These are phyloP conservation scores for Drosophila melanosoma DNA, from an alignment of 2,888 invertebrate species.

Conservation along the genomic window DNA sequence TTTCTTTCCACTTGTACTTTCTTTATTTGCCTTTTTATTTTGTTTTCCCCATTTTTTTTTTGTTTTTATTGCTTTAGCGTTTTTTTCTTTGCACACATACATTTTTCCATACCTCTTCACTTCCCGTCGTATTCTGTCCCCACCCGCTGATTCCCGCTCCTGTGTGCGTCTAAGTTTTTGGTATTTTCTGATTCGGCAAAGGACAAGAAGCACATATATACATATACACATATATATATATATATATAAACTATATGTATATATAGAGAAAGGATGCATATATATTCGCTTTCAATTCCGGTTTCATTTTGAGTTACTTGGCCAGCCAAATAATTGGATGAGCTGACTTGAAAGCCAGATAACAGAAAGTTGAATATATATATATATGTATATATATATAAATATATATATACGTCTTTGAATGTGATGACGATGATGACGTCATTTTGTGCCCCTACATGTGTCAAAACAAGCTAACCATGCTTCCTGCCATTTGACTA, in stretches of 20 bases:
- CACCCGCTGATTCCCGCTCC: conserved; percentile 3
- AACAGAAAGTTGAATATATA: conserved; percentile 20
- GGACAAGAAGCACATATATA: conserved; percentile 11
- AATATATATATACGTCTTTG: not conserved
- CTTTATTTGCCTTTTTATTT: conserved; percentile 11
- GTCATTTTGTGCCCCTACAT: conserved; percentile 37
- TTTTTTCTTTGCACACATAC: conserved; percentile 31
- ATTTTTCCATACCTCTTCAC: conserved; percentile 49
- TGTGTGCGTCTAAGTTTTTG: conserved; percentile 51
- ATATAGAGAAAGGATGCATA: not conserved
- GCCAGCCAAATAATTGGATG: conserved; percentile 71
- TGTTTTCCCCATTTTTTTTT: not conserved
- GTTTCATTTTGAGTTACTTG: conserved; percentile 58
- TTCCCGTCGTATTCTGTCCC: conserved; percentile 14
- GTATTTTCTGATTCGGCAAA: conserved; percentile 59
- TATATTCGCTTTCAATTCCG: conserved; percentile 56
- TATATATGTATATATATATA: not conserved
- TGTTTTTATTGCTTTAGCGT: conserved; percentile 47
- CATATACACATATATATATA: not conserved
- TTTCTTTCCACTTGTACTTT: conserved; percentile 56
- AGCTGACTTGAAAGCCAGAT: conserved; percentile 49
- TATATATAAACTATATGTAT: conserved; percentile 4
- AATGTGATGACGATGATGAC: conserved; percentile 36
- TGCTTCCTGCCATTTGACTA: not conserved
- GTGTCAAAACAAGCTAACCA: conserved; percentile 28